Base-by-base conservation (phyloP, 1,140 invertebrate species). In the Halyomorpha halys region DNA sequence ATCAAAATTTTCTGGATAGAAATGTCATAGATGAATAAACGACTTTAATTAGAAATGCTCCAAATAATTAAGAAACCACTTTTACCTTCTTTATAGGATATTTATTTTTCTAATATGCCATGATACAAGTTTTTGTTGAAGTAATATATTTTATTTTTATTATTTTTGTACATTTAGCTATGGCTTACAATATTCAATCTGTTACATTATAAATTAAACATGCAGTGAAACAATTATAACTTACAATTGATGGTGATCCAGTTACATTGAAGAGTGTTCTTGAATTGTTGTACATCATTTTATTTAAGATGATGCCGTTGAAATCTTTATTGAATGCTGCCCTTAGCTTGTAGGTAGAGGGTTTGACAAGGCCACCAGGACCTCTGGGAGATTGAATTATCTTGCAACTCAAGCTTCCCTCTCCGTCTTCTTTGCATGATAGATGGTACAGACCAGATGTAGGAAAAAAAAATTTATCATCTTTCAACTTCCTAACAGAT, bases 391-490 rank as follows among this genome's bases (percentile, higher is more conserved):
- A 39, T 15, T 25, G 53, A 25, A 56, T 8, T 2, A 23, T 56
- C 18, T 56, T 19, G 14, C 53, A 56, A 15, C 8, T 65, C 25
- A 66, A 62, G 11, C 68, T 64, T 68, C 73, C 73, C 11, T 68
- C 64, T 15, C 66, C 49, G 63, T 74, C 72, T 27, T 72, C 70
- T 27, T 70, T 27, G 25, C 23, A 61, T 21, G 14, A 61, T 14
- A 77, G 72, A 34, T 73, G 67, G 60, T 72, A 73, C 0, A 76
- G 51, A 0, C 69, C 68, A 14, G 67, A 72, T 2, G 81, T 75
- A 8, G 84, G 85, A 70, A 86, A 86, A 70, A 80, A 86, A 59
- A 82, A 75, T 49, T 72, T 69, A 47, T 73, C 76, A 45, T 76
- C 75, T 0, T 82, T 80, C 16, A 85, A 66, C 69, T 76, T 79